Evolutionary conservation across 2,113 vertebrate genomes (phyloP).

Genomic region (Rousettus leschenaultii): DNA sequence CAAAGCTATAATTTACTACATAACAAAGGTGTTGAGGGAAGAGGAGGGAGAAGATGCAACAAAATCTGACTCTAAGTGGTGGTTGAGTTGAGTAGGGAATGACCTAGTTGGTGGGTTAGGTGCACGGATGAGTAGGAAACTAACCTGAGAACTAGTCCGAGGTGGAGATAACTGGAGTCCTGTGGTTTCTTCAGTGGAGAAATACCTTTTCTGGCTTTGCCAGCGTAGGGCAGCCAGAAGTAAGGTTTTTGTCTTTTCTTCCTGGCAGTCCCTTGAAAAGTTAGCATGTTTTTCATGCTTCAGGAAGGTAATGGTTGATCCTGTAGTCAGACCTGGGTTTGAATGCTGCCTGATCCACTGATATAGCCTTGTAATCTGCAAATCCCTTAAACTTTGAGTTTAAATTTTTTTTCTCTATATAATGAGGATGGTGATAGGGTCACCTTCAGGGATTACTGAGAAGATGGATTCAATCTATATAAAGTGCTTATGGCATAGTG

Average conservation of each 20-base stretch:
- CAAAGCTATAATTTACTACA: not conserved
- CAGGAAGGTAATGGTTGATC: not conserved
- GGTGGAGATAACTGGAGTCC: not conserved
- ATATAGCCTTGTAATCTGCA: not conserved
- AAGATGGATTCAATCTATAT: not conserved
- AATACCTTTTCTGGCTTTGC: not conserved
- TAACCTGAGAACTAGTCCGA: not conserved
- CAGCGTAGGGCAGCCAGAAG: fast-evolving
- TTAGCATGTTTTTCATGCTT: not conserved
- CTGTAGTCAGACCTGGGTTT: not conserved
- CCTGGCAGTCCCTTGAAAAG: not conserved
- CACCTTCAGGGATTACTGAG: not conserved
- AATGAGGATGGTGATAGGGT: not conserved
- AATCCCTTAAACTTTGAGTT: not conserved
- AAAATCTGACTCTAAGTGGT: not conserved
- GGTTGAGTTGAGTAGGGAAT: not conserved
- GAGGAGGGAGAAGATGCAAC: not conserved
- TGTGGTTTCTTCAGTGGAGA: not conserved
- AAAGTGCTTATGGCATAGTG: not conserved
- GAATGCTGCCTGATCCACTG: not conserved
- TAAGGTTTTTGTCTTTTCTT: not conserved
- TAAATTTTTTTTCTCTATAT: not conserved
- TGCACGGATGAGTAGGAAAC: not conserved
- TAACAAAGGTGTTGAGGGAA: not conserved
- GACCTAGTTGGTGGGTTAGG: not conserved